A percentile compares a stretch with the other conserved stretches of the same genome.
phyloP scores from a whole-genome alignment of 37 sponge, comb jelly and placozoan species.

The Haliclona indistincta region DNA sequence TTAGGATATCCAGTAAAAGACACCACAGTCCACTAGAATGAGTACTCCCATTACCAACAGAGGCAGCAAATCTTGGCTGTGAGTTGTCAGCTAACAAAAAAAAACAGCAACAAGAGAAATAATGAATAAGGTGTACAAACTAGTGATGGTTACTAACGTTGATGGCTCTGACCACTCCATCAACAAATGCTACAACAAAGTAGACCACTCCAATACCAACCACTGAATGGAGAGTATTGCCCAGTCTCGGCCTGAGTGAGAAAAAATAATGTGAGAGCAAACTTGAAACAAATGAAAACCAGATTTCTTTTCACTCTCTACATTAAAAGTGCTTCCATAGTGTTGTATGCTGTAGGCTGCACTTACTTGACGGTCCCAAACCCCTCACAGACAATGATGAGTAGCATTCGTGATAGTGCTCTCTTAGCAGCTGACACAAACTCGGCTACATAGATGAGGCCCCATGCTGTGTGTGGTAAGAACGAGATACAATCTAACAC shows the following conservation, averaged over 20 bases:
- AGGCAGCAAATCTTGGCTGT: constrained; percentile 3
- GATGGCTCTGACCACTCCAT: constrained; percentile 48
- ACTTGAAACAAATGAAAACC: neutral
- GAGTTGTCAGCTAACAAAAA: constrained; percentile 34
- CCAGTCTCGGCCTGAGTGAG: constrained; percentile 55
- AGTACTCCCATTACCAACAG: constrained; percentile 31
- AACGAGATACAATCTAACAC: no score
- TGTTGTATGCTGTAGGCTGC: no score
- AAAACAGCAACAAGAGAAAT: neutral
- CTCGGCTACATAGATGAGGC: constrained; percentile 55
- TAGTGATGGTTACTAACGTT: constrained; percentile 13
- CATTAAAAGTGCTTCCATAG: no score
- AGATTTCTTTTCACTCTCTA: no score
- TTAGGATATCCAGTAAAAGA: constrained; percentile 65
- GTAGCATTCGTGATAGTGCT: constrained; percentile 70
- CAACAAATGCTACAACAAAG: constrained; percentile 42
- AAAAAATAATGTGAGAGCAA: neutral
- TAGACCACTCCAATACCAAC: constrained; percentile 57
- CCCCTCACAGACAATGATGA: constrained; percentile 83
- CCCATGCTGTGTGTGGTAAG: constrained; percentile 39
- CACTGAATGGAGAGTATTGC: constrained; percentile 45
- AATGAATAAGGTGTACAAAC: constrained; percentile 1
- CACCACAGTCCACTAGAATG: constrained; percentile 36
- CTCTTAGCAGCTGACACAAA: constrained; percentile 75
- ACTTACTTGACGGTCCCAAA: constrained; percentile 82